Evolutionary conservation across 2,797 vertebrate species (phyloP).

Genomic region (Gadopsis marmoratus): DNA sequence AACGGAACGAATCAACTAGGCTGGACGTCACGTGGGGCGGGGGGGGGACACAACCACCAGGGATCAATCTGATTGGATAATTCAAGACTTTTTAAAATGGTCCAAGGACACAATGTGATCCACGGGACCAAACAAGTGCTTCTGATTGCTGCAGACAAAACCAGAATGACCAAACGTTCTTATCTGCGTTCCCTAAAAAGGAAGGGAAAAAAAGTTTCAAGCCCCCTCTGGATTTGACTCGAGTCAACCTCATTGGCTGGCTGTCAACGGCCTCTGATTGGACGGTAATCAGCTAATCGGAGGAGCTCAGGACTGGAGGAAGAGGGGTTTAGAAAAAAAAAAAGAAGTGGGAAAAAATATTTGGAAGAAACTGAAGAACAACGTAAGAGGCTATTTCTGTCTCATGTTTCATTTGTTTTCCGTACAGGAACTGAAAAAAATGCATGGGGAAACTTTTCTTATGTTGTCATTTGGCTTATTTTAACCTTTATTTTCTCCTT

Average conservation of each 20-base stretch:
- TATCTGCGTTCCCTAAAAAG: background rate
- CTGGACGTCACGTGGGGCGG: background rate
- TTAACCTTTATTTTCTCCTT: conserved; percentile 24
- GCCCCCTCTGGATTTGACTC: conserved; percentile 20
- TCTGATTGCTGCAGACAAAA: conserved; percentile 1
- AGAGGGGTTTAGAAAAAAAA: conserved; percentile 7
- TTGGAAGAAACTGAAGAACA: conserved; percentile 24
- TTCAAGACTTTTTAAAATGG: conserved; percentile 13
- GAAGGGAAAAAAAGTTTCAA: background rate
- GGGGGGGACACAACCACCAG: background rate
- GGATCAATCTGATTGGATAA: conserved; percentile 22
- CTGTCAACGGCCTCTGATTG: conserved; percentile 49
- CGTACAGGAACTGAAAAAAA: conserved; percentile 68
- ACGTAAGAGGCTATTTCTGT: conserved; percentile 60
- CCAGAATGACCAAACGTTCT: background rate
- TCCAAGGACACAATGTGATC: conserved; percentile 5
- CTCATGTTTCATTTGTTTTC: conserved; percentile 62
- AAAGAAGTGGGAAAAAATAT: conserved; percentile 13
- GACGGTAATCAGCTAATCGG: conserved; percentile 47
- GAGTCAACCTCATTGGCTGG: conserved; percentile 14
- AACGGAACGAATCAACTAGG: background rate
- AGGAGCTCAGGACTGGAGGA: conserved; percentile 52
- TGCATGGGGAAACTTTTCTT: conserved; percentile 71
- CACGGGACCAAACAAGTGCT: background rate
- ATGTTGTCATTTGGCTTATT: conserved; percentile 64